Conservation (phyloP, 2,113 vertebrate species). For the Urocolius indicus region DNA sequence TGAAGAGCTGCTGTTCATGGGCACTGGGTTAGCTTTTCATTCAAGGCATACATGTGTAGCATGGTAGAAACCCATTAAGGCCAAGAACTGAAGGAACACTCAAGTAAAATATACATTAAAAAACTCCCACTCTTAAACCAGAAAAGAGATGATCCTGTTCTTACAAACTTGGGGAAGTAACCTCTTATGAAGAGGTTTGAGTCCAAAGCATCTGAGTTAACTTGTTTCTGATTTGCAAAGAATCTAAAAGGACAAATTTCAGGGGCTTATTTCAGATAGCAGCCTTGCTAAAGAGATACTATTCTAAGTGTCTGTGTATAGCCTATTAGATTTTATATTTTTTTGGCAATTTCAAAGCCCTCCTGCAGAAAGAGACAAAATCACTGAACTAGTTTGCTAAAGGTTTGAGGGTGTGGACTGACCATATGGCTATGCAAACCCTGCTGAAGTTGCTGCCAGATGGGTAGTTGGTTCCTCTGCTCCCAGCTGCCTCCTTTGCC, state of each 20-base stretch:
- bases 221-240: background rate
- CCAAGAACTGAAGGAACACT: background rate
- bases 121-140: background rate
- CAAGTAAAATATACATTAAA: background rate
- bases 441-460: background rate
- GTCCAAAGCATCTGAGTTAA: background rate
- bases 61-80: background rate
- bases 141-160: background rate
- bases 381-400: background rate
- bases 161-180: background rate
- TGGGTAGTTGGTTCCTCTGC: background rate
- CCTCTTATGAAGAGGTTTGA: background rate
- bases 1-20: background rate
- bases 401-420: background rate
- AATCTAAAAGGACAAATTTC: background rate
- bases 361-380: background rate
- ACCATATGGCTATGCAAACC: background rate
- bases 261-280: background rate
- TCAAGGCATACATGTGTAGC: background rate
- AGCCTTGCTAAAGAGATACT: background rate
- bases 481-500: background rate
- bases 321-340: too few relatives aligned
- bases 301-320: background rate
- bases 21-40: background rate
- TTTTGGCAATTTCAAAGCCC: background rate